Percentiles rank a stretch among this genome's conserved stretches.
Evolutionary conservation across 2,113 vertebrate species (phyloP).

Genomic region (Leucosticte australis): DNA sequence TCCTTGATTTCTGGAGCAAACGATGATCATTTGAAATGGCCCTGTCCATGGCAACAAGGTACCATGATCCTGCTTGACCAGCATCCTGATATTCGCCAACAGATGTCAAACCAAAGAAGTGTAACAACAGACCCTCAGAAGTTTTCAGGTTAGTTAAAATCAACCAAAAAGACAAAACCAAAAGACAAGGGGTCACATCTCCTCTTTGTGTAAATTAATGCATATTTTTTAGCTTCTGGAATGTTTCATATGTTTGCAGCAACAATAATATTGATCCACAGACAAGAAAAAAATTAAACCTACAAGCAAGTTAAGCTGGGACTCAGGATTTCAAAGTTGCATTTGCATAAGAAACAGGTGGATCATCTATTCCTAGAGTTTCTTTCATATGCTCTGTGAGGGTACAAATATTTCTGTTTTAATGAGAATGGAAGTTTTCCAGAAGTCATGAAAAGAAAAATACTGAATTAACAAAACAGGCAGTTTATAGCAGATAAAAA

Average conservation of each 20-base stretch:
- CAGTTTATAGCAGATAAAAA: background rate
- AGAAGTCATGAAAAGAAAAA: background rate
- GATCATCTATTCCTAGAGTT: background rate
- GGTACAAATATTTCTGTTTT: background rate
- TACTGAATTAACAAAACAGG: background rate
- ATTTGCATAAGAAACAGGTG: background rate
- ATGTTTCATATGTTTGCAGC: background rate
- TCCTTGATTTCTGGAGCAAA: constrained; percentile 83
- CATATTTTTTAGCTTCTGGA: background rate
- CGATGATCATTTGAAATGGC: constrained; percentile 82
- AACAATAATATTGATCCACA: background rate
- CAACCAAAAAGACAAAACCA: background rate
- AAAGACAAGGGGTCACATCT: background rate
- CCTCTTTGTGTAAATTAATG: background rate
- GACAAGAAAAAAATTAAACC: background rate
- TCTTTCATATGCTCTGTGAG: background rate
- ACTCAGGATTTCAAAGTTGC: background rate
- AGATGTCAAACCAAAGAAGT: constrained; percentile 85
- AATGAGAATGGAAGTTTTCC: background rate
- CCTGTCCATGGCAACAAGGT: constrained; percentile 86
- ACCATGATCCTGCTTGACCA: constrained; percentile 86
- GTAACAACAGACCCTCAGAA: constrained; percentile 81
- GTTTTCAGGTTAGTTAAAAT: constrained; percentile 68
- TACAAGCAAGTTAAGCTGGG: background rate
- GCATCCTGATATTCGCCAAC: constrained; percentile 82